Percentiles rank a stretch among this genome's conserved stretches.
These are phyloP conservation scores for Pithys albifrons DNA, from an alignment of 2,113 vertebrate species.

Conservation along the genomic window DNA sequence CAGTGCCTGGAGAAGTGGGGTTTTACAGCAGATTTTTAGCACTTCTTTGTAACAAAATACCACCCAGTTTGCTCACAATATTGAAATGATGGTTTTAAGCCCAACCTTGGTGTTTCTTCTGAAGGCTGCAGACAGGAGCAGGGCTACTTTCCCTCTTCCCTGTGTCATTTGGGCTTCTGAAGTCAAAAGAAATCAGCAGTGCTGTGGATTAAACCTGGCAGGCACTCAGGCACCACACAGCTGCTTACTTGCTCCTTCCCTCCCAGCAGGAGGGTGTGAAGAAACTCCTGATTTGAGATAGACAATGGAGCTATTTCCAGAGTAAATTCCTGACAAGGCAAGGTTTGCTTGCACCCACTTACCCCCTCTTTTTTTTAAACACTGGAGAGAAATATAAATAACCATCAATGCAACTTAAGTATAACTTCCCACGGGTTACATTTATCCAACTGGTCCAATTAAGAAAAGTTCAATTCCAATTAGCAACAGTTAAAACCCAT, in stretches of 20 bases:
- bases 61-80: neutral
- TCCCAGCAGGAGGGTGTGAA: rapidly evolving
- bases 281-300: neutral
- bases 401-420: neutral
- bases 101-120: neutral
- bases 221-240: neutral
- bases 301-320: neutral
- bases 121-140: neutral
- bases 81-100: neutral
- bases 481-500: neutral
- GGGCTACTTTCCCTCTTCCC: neutral
- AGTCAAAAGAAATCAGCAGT: neutral
- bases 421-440: neutral
- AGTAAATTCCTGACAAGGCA: neutral
- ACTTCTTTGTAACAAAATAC: neutral
- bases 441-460: neutral
- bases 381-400: neutral
- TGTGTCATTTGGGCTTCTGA: neutral
- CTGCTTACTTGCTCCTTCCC: neutral
- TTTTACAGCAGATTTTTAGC: neutral
- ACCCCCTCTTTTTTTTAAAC: neutral
- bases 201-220: neutral
- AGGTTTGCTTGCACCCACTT: neutral
- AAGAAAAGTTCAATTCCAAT: neutral
- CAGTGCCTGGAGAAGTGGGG: neutral